phyloP scores from a whole-genome alignment of 2,113 vertebrate species.

The Ardeotis arabs region DNA sequence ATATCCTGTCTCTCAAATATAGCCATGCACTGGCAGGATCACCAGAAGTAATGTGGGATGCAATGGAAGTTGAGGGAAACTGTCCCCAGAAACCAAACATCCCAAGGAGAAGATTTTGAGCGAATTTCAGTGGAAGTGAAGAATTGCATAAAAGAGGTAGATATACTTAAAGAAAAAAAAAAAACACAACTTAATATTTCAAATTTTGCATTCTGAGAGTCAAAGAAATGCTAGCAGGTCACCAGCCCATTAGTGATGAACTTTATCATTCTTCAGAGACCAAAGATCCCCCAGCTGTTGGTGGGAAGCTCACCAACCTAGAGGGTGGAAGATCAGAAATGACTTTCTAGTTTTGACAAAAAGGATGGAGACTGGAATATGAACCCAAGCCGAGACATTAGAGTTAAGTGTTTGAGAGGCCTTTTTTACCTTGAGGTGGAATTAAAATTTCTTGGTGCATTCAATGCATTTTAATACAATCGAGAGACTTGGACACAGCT shows the following conservation, averaged over 20 bases:
- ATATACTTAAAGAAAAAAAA: not conserved
- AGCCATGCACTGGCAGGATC: accelerated
- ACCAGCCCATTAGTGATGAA: not conserved
- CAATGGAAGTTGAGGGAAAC: not conserved
- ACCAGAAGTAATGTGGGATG: not conserved
- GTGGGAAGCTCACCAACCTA: not conserved
- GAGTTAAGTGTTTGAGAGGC: not conserved
- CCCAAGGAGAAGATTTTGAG: not conserved
- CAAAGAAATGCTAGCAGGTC: not conserved
- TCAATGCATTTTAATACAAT: conserved; percentile 20
- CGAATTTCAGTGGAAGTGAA: not conserved
- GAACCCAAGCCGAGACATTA: not conserved
- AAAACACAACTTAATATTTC: not conserved
- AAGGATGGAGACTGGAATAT: not conserved
- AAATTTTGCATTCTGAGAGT: not conserved
- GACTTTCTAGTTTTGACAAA: not conserved
- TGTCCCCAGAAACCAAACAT: not conserved
- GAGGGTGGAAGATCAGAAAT: not conserved
- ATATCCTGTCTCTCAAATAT: not conserved
- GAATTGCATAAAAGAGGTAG: not conserved
- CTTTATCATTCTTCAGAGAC: not conserved
- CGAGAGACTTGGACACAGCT: not conserved
- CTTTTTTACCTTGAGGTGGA: conserved; percentile 20
- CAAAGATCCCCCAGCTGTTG: not conserved
- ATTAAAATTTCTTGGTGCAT: conserved; percentile 33